Evolutionary conservation across 2,113 vertebrate genomes (phyloP).

Genomic region (Sinocyclocheilus anophthalmus): DNA sequence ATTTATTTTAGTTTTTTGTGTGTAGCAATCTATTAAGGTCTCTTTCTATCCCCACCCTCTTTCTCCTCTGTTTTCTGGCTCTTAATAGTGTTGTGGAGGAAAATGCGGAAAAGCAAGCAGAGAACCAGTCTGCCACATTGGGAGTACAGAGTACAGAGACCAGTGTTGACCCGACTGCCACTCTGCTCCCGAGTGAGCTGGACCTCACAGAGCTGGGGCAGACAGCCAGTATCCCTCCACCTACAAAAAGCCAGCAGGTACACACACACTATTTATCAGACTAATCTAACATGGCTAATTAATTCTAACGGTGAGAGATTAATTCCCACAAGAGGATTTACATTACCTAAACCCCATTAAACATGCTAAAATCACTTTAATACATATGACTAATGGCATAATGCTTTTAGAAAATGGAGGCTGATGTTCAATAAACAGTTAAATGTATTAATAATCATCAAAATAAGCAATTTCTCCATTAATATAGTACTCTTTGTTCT

Average conservation of each 20-base stretch:
- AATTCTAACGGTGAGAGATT: background rate
- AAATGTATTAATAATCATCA: background rate
- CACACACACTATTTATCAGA: background rate
- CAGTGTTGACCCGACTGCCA: conserved; percentile 56
- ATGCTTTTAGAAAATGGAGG: background rate
- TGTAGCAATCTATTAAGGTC: background rate
- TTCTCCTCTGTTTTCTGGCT: conserved; percentile 18
- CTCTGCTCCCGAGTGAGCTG: conserved; percentile 56
- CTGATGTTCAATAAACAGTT: background rate
- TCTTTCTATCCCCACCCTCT: background rate
- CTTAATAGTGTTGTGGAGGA: conserved; percentile 63
- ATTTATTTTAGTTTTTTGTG: background rate
- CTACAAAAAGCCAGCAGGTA: conserved; percentile 61
- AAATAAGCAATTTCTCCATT: background rate
- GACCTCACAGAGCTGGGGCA: conserved; percentile 56
- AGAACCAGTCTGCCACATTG: conserved; percentile 60
- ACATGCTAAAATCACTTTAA: background rate
- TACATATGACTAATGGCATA: background rate
- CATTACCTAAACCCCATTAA: background rate
- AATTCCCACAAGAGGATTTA: background rate
- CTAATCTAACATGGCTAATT: background rate
- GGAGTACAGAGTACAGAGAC: conserved; percentile 53
- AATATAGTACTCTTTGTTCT: no score
- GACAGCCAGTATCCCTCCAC: conserved; percentile 58
- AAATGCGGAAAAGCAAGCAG: conserved; percentile 61